Evolutionary conservation across 2,797 vertebrate species (phyloP), one percentile per base, ranked within the genome.

Genomic region (Microchirus variegatus): DNA sequence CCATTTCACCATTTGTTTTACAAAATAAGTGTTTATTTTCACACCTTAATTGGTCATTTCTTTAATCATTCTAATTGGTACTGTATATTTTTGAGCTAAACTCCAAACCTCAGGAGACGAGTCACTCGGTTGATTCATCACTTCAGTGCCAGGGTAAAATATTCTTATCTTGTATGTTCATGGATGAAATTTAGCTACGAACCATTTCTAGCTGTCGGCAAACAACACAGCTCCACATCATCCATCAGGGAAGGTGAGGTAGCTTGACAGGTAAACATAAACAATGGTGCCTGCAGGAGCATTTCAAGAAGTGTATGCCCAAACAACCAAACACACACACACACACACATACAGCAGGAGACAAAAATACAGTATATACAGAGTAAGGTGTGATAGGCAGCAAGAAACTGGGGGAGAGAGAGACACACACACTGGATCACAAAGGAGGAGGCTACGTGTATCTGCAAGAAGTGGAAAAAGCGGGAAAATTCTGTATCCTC

Each of bases 401-500:
- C 17, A 16, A 62, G 51, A 59, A 26, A 59, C 52, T 4, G 16
- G 54, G 52, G 64, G n/a, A n/a, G n/a, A n/a, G n/a, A 58, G 51
- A 36, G 56, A 67, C 53, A 58, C 59, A 69, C 0, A 19, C 59
- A 59, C 58, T 59, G 73, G 71, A 80, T 85, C 79, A 87, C 74
- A 82, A 63, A 48, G 53, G 48, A 62, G 65, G 70, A 80, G 80
- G 72, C 84, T 81, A 74, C 72, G 67, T 73, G 41, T 70, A 72
- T 42, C 81, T 81, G 78, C 62, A 77, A 80, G 79, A 80, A 71
- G 76, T 40, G 81, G 63, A 77, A 82, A 83, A 87, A 82, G 80
- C 62, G 35, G 74, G 81, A 85, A 83, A 80, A 87, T 76, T 87
- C 82, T 37, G 73, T 75, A 85, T 88, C 81, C 84, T 80, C 82